Conservation (phyloP, 2,888 invertebrate species). For the Macropis europaea region DNA sequence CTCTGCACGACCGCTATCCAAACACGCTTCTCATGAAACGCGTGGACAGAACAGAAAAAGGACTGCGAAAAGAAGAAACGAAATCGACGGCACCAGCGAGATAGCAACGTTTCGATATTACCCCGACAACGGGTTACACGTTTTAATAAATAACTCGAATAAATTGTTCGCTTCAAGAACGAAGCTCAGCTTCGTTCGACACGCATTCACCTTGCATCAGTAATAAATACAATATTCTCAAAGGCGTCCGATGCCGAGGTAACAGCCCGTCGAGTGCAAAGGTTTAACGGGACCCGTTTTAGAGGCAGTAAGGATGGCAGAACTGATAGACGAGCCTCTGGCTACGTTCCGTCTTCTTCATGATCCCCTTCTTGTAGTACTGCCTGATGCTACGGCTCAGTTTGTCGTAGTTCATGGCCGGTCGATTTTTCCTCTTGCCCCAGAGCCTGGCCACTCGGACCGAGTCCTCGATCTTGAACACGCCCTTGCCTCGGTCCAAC, state of each 20-base stretch:
- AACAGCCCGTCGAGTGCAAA: constrained; percentile 15
- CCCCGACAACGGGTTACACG: constrained; percentile 1
- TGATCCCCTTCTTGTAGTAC: constrained; percentile 99
- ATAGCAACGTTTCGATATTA: not conserved
- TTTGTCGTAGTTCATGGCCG: constrained; percentile 99
- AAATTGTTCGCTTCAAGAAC: not conserved
- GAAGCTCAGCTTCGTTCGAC: constrained; percentile 3
- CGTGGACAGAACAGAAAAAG: not conserved
- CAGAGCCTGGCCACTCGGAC: constrained; percentile 98
- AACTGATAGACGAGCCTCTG: constrained; percentile 99
- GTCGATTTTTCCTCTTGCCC: constrained; percentile 98
- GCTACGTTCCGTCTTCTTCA: constrained; percentile 99
- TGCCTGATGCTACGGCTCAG: constrained; percentile 97
- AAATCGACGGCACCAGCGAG: not conserved
- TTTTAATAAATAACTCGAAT: constrained; percentile 33
- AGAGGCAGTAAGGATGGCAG: constrained; percentile 95
- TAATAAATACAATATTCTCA: constrained; percentile 33
- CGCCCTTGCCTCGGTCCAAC: constrained; percentile 96
- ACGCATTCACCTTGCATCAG: not conserved
- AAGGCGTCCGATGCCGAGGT: constrained; percentile 3
- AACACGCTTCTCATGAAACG: not conserved
- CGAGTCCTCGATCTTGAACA: constrained; percentile 99
- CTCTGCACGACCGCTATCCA: no score
- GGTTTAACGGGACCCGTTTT: constrained; percentile 72
- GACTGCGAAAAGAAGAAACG: not conserved